phyloP scores from a whole-genome alignment of 1,140 invertebrate species.

The Holotrichia oblita region DNA sequence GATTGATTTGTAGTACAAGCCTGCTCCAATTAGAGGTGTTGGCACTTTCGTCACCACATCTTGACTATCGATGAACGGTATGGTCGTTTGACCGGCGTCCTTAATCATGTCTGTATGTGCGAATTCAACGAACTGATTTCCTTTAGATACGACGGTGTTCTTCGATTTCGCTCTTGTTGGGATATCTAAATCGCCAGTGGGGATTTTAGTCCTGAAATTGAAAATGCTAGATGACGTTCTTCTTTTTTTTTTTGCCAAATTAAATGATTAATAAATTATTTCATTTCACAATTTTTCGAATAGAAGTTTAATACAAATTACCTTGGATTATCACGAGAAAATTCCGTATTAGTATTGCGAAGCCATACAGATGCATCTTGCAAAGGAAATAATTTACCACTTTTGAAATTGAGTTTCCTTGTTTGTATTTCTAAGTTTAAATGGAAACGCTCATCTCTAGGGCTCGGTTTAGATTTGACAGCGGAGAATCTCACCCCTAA shows the following conservation, averaged over 20 bases:
- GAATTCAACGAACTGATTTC: constrained; percentile 83
- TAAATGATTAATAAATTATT: no score
- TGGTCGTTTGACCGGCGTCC: constrained; percentile 84
- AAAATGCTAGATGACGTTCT: no score
- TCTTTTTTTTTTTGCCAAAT: no score
- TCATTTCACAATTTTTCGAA: no score
- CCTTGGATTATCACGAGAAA: constrained; percentile 53
- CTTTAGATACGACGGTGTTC: constrained; percentile 72
- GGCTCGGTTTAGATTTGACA: background rate
- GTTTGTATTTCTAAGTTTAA: constrained; percentile 83
- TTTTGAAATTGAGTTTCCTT: constrained; percentile 81
- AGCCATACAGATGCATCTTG: constrained; percentile 74
- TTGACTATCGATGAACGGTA: constrained; percentile 86
- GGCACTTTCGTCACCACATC: constrained; percentile 71
- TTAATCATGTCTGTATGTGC: constrained; percentile 76
- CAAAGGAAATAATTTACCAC: constrained; percentile 69
- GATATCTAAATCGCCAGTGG: constrained; percentile 72
- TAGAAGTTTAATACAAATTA: no score
- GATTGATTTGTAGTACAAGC: constrained; percentile 81
- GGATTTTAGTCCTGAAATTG: constrained; percentile 62
- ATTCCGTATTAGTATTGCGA: constrained; percentile 58
- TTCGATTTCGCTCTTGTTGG: constrained; percentile 67
- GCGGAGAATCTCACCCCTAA: background rate
- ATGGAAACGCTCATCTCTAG: constrained; percentile 74
- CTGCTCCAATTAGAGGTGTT: constrained; percentile 74